These are phyloP conservation scores for Germaria angustata DNA, from an alignment of 2,888 invertebrate genomes.

Conservation along the genomic window DNA sequence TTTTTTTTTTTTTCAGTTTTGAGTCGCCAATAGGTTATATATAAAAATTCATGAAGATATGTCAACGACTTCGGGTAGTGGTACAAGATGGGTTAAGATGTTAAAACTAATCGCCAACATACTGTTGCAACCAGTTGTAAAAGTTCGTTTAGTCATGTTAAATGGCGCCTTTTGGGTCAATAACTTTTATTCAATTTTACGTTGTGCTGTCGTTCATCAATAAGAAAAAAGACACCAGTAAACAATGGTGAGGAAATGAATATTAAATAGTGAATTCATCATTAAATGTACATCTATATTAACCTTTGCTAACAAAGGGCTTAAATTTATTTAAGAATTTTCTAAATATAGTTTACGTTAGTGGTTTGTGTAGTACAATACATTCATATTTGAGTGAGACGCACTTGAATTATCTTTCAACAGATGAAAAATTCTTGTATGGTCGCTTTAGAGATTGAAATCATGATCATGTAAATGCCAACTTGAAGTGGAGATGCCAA, in stretches of 20 bases:
- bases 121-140: constrained; percentile 23
- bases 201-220: background rate
- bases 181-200: constrained; percentile 20
- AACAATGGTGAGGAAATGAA: background rate
- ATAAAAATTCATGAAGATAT: too few relatives aligned
- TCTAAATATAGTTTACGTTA: too few relatives aligned
- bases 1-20: too few relatives aligned
- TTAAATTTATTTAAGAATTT: background rate
- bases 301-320: background rate
- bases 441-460: too few relatives aligned
- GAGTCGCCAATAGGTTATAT: too few relatives aligned
- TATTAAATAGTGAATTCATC: constrained; percentile 20
- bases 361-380: too few relatives aligned
- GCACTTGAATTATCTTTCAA: background rate
- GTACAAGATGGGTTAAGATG: constrained; percentile 13
- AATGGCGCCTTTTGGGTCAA: constrained; percentile 40
- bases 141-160: constrained; percentile 16
- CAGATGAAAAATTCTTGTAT: too few relatives aligned
- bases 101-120: constrained; percentile 44
- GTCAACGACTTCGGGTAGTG: too few relatives aligned
- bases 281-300: background rate
- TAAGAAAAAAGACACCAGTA: background rate
- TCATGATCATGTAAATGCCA: too few relatives aligned
- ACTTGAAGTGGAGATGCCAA: too few relatives aligned
- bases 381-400: too few relatives aligned